Evolutionary conservation across 2,113 vertebrate species (phyloP), one percentile per base, ranked within the genome.

Genomic region (Gambusia affinis): DNA sequence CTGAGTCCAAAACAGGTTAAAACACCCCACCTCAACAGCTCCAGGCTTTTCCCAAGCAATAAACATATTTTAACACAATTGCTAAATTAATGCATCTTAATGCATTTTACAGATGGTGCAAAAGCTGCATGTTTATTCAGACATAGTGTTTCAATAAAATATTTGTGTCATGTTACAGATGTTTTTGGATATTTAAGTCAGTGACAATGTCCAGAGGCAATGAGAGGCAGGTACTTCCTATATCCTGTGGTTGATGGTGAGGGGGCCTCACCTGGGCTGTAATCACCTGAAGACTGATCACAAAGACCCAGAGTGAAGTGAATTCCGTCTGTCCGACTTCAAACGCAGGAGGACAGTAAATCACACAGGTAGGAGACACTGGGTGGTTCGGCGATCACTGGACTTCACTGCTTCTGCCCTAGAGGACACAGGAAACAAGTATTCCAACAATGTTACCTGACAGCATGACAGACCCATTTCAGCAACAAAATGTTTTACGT

Each of bases 241-340:
- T 85, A 90, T 92, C 90, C 89, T 91, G 95, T 94, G 94, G 95
- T 94, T 96, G 95, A 96, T 95, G 95, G 93, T 14, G 91, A 84
- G 42, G 92, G 39, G 91, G 95, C 95, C 95, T 96, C 95, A 96
- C 95, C 95, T 96, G 95, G 94, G 94, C 95, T 96, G 95, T 97
- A 96, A 96, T 97, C 96, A 37, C 94, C 95, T 92, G 92, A 93
- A 93, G 80, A 90, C 91, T 96, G 96, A 97, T 98, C 95, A 98
- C 95, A 97, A 95, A 95, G 94, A 93, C 90, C 92, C 72, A 92
- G 94, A 94, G 93, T 93, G 94, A 93, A 95, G 85, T 94, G 95
- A 97, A 97, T 98, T 97, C 95, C 96, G 95, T 94, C 94, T 96
- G 95, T 96, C 95, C 93, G 93, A 96, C 96, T 97, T 97, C 96